Evolutionary conservation across 2,888 invertebrate species (phyloP).

Genomic region (Stegana nigrithorax): DNA sequence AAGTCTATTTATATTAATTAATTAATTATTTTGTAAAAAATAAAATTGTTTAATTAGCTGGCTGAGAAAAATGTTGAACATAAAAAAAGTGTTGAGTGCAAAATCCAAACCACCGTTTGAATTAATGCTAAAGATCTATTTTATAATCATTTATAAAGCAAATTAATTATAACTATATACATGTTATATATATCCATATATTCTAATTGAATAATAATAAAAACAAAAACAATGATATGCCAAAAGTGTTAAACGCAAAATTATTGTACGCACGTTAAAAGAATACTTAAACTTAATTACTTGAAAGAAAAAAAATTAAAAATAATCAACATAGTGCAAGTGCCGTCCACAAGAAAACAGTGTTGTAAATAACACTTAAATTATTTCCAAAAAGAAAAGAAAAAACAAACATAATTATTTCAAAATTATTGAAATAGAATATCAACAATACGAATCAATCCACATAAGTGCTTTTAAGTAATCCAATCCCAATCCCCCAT

Average conservation of each 20-base stretch:
- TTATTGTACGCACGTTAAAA: too few relatives aligned
- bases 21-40: constrained; percentile 2
- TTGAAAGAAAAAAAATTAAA: constrained; percentile 6
- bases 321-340: constrained; percentile 19
- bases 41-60: not conserved
- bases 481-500: too few relatives aligned
- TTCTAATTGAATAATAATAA: not conserved
- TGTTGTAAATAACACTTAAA: not conserved
- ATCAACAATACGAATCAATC: not conserved
- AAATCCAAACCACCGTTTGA: constrained; percentile 51
- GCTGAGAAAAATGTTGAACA: constrained; percentile 15
- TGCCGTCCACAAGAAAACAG: constrained; percentile 35
- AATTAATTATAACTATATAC: constrained; percentile 20
- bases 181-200: constrained; percentile 6
- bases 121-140: constrained; percentile 33
- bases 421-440: constrained; percentile 21
- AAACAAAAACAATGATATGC: not conserved
- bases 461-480: not conserved
- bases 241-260: too few relatives aligned
- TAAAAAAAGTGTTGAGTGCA: constrained; percentile 40
- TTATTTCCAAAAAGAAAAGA: constrained; percentile 9
- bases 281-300: constrained; percentile 9
- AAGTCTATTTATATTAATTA: not conserved
- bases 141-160: constrained; percentile 38
- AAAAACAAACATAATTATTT: constrained; percentile 11